Evolutionary conservation across 1,140 invertebrate genomes (phyloP).

Genomic region (Pogonomyrmex californicus): DNA sequence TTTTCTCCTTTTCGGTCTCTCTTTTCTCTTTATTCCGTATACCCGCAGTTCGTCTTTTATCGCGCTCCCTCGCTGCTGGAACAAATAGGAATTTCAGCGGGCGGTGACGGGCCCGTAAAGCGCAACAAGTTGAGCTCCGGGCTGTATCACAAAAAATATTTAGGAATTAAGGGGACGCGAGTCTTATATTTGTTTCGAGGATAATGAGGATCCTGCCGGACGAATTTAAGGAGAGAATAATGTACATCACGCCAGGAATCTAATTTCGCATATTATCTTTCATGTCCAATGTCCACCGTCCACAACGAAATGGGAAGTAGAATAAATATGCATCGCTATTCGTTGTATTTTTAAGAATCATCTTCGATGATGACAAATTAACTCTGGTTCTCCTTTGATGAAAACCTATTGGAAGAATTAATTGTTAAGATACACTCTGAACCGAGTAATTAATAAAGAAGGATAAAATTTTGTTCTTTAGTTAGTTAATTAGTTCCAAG

Average conservation of each 20-base stretch:
- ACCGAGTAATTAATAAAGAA: conserved; percentile 21
- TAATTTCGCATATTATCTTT: conserved; percentile 16
- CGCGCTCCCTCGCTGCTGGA: conserved; percentile 56
- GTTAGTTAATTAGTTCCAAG: conserved; percentile 17
- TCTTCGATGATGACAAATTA: background rate
- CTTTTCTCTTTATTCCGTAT: conserved; percentile 29
- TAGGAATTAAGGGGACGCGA: conserved; percentile 68
- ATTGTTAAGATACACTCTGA: background rate
- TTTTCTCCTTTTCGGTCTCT: conserved; percentile 9
- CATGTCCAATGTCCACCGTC: background rate
- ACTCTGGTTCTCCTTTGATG: background rate
- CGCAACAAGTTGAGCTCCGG: conserved; percentile 76
- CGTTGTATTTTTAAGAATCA: background rate
- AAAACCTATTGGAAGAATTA: background rate
- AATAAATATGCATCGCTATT: conserved; percentile 7
- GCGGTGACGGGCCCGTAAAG: conserved; percentile 75
- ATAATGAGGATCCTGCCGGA: conserved; percentile 22
- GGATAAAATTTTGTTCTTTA: conserved; percentile 25
- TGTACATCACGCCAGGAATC: background rate
- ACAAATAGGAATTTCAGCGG: conserved; percentile 77
- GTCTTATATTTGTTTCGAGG: conserved; percentile 32
- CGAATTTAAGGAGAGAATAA: conserved; percentile 30
- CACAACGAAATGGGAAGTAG: background rate
- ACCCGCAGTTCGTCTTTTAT: conserved; percentile 55
- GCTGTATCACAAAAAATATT: conserved; percentile 74